These are phyloP conservation scores for Laterallus jamaicensis DNA, from an alignment of 2,113 vertebrate species.

Conservation along the genomic window DNA sequence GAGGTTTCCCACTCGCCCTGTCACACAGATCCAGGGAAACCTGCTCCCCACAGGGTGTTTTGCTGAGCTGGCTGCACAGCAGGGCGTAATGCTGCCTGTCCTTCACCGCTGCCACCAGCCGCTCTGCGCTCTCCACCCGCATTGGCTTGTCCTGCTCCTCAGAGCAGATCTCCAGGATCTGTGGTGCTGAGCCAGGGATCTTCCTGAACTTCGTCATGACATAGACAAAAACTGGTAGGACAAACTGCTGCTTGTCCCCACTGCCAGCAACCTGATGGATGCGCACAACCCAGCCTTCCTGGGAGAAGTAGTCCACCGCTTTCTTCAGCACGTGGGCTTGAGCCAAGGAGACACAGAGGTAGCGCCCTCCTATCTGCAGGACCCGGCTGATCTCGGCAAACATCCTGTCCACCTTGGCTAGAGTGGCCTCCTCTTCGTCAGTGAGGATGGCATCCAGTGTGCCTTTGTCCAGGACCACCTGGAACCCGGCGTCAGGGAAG, in stretches of 20 bases:
- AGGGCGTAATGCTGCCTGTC: conserved; percentile 90
- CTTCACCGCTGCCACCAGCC: conserved; percentile 81
- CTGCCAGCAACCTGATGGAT: conserved; percentile 84
- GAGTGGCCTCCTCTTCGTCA: conserved; percentile 75
- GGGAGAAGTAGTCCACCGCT: conserved; percentile 86
- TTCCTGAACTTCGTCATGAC: conserved; percentile 93
- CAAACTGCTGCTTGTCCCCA: conserved; percentile 74
- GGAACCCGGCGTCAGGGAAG: conserved; percentile 84
- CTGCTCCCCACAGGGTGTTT: conserved; percentile 67
- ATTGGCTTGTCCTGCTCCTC: conserved; percentile 84
- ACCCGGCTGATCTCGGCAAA: conserved; percentile 89
- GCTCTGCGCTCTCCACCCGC: conserved; percentile 74
- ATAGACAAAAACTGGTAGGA: conserved; percentile 88
- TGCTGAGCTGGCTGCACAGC: conserved; percentile 84
- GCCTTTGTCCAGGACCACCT: conserved; percentile 92
- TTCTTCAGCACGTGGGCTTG: conserved; percentile 89
- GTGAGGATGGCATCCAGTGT: conserved; percentile 89
- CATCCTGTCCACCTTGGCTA: conserved; percentile 82
- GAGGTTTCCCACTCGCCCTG: conserved; percentile 79
- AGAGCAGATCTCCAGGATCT: conserved; percentile 88
- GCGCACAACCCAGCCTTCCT: conserved; percentile 88
- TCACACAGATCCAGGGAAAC: conserved; percentile 86
- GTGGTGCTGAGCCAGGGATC: conserved; percentile 68
- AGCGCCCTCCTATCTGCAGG: conserved; percentile 88
- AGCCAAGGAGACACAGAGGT: conserved; percentile 93